phyloP scores from a whole-genome alignment of 1,140 invertebrate genomes.

The Vanessa atalanta region DNA sequence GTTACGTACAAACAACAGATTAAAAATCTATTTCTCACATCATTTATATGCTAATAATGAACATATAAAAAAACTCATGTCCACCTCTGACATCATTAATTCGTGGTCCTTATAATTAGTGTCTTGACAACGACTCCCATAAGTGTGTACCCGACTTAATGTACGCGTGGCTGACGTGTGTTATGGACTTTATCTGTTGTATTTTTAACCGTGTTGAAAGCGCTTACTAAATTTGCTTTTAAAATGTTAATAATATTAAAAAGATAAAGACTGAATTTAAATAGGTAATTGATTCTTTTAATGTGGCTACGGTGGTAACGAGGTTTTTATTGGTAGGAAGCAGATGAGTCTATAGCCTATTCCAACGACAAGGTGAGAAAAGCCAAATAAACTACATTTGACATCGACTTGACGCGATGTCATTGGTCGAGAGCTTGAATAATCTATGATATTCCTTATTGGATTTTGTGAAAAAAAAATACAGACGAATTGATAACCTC shows the following conservation, averaged over 20 bases:
- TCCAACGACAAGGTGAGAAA: too few relatives aligned
- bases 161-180: constrained; percentile 48
- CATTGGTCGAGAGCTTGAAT: too few relatives aligned
- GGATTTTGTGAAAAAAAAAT: too few relatives aligned
- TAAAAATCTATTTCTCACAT: constrained; percentile 40
- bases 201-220: constrained; percentile 36
- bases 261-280: constrained; percentile 5
- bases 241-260: constrained; percentile 19
- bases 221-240: constrained; percentile 18
- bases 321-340: background rate
- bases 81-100: constrained; percentile 43
- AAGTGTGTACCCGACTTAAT: constrained; percentile 58
- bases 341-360: too few relatives aligned
- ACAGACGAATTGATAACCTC: too few relatives aligned
- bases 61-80: constrained; percentile 44
- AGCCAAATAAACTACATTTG: too few relatives aligned
- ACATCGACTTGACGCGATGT: too few relatives aligned
- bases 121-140: constrained; percentile 45
- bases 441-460: too few relatives aligned
- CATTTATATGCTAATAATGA: constrained; percentile 53
- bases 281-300: background rate
- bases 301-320: background rate
- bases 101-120: constrained; percentile 54
- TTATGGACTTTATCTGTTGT: constrained; percentile 52
- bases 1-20: constrained; percentile 29